Base-by-base conservation (phyloP, 2,113 vertebrate species). In the Hipposideros armiger region DNA sequence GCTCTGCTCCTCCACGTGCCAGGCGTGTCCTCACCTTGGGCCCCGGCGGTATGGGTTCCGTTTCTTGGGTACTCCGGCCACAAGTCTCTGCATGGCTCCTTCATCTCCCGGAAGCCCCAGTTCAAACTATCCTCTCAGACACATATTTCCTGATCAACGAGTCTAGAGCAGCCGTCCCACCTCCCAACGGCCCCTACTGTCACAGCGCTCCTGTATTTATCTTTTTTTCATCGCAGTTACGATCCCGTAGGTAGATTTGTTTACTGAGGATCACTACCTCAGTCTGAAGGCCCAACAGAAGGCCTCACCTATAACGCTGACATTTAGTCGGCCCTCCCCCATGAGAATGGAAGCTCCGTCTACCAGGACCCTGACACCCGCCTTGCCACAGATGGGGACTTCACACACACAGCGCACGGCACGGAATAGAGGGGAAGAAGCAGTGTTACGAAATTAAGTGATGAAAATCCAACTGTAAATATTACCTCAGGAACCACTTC, bases 401-500 rank as follows among this genome's bases (percentile, higher is more conserved):
- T 14, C 24, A 14, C 14, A 60, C 17, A 32, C 17, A 32, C 2
- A 22, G 42, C 20, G 24, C 36, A 13, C 1, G 4, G 77, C 40
- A 47, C 40, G 0, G 3, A 56, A 16, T 10, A 70, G 36, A 69
- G 26, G 32, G 11, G 10, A 47, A 64, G 19, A 17, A 94, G 2
- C 3, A 52, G 8, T 17, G 16, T 17, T 54, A 62, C 30, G 4
- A 69, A 87, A 52, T 69, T 52, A 13, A 72, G 15, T 73, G 28
- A 87, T 36, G 54, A 73, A 91, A 93, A 87, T 47, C 15, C 7
- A 88, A 73, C 62, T 82, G 45, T 83, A 95, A 96, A 85, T 42
- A 70, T 87, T 98, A 99, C 99, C 99, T 99, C 98, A 58, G 99
- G 99, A 89, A 99, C 96, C 60, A 99, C 98, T 40, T 99, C 99